Base-by-base conservation (phyloP, 2,888 invertebrate species). In the Erebia aethiops region DNA sequence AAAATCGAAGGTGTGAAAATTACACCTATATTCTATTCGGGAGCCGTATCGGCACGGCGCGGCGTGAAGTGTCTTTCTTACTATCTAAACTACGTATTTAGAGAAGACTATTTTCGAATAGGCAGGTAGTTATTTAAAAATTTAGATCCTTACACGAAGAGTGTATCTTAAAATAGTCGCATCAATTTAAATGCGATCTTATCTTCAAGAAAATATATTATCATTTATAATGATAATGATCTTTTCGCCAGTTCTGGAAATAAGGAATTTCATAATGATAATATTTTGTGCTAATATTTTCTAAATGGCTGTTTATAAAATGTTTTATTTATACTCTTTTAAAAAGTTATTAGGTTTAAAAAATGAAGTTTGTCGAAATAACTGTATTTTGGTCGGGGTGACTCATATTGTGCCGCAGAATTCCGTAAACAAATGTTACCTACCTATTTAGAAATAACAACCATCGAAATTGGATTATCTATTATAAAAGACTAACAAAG, bases 11-110 rank as follows among this genome's bases (percentile, higher is more conserved):
- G 66, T 62, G 26, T 80, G 81, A 81, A 83, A 83, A 87, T 85
- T 84, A 84, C 84, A 82, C 79, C 80, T 81, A 85, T 87, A 84
- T 84, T 87, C 84, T 84, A 84, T 84, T 81, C 80, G 79, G 82
- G 78, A 80, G 77, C 60, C 18, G 54, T 61, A 70, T 70, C 78
- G 77, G 78, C 81, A 77, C 81, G 21, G 78, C 81, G 77, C 81
- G 21, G 71, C 77, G 74, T 76, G 69, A 77, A 86, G 87, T 88
- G 80, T 81, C 81, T 84, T 85, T 87, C 86, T 84, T 85, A 83
- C 88, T 90, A 89, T 89, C 88, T 88, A 86, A 89, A 90, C 80
- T 78, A 79, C 80, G 79, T 75, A 69, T 77, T 82, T 79, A 58
- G 35, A 14, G n/a, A 46, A 21, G 11, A 41, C 11, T n/a, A 11